A percentile compares a stretch with the other conserved stretches of the same genome.
Evolutionary conservation across 2,113 vertebrate genomes (phyloP).

Genomic region (Marcusenius ussheri): DNA sequence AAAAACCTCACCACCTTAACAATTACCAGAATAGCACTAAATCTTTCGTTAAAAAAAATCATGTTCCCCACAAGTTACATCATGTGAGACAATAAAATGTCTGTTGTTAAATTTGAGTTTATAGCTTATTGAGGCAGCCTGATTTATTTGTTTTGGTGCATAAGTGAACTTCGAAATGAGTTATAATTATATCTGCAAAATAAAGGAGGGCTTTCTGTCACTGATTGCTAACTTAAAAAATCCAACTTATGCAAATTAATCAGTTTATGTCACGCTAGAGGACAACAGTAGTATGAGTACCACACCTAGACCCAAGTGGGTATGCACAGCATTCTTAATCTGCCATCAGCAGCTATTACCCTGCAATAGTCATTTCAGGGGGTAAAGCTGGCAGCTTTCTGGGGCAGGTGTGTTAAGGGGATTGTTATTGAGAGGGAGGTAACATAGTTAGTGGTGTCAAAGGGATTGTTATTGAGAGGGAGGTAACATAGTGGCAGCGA

Average conservation of each 20-base stretch:
- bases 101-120: background rate
- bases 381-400: background rate
- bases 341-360: background rate
- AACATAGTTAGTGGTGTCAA: background rate
- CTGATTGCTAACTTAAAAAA: background rate
- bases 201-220: background rate
- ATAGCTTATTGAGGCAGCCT: background rate
- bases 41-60: background rate
- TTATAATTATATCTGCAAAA: background rate
- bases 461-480: background rate
- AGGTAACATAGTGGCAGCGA: background rate
- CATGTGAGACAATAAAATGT: background rate
- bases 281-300: slow-evolving; percentile 42
- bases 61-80: background rate
- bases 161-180: background rate
- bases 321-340: slow-evolving; percentile 18
- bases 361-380: background rate
- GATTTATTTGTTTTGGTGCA: background rate
- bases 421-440: background rate
- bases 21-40: background rate
- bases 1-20: background rate
- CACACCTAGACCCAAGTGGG: slow-evolving; percentile 39
- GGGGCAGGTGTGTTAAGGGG: background rate
- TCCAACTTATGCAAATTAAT: background rate
- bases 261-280: slow-evolving; percentile 34